Evolutionary conservation across 2,888 invertebrate species (phyloP), one percentile per base, ranked within the genome.

Genomic region (Germaria angustata): DNA sequence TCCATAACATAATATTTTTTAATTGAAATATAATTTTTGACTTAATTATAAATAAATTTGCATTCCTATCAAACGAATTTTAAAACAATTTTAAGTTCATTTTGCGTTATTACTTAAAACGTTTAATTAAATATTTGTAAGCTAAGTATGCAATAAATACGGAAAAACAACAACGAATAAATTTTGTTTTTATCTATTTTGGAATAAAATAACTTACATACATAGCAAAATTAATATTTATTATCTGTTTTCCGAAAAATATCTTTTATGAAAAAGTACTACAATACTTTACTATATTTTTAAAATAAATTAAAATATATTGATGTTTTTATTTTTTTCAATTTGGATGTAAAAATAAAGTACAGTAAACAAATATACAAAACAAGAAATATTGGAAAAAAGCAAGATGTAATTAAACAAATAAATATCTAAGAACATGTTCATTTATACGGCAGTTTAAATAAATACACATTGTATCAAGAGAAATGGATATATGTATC

Each of bases 1-100:
- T 69, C 72, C 77, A 73, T 77, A 84, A 76, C 72, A 84, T 77
- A 69, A 61, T 34, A 41, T 68, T 57, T 68, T 79, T 78, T 51
- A 78, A 81, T 84, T 85, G 78, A 84, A 79, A 84, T 84, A 80
- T 85, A 82, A 81, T 84, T 84, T 75, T 71, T 82, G 80, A 84
- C 80, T 78, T 65, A 57, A 84, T 76, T 79, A 81, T n/a, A 69
- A 72, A 80, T 46, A 77, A 69, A 85, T 83, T 73, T 73, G 84
- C 84, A 85, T 81, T 84, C 84, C 84, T 84, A 86, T 85, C 80
- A 78, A 84, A 73, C 69, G 61, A 78, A 44, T 57, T 55, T 75
- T 36, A 44, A n/a, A 34, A 65, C 28, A 55, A 17, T 44, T 63
- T 75, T 75, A 36, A 57, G 65, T 75, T 75, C 17, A 17, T 63